Evolutionary conservation across 2,888 invertebrate species (phyloP), one percentile per base, ranked within the genome.

Genomic region (Antheraea assamensis): DNA sequence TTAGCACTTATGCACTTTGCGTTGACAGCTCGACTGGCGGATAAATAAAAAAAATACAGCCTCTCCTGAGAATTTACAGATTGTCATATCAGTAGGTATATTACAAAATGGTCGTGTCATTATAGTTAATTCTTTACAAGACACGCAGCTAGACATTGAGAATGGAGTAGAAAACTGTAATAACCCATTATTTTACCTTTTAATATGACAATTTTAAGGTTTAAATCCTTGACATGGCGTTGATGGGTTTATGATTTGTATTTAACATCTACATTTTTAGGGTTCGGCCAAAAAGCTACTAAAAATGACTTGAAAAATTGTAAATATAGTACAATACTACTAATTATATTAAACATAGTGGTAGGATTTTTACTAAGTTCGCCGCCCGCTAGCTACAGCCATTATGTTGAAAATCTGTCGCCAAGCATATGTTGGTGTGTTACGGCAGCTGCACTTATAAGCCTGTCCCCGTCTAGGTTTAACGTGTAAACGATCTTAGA

Each of bases 231-330:
- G 82, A 83, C 82, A 77, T 70, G 71, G 71, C 75, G 71, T 77
- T 80, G 81, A 82, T 82, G 74, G 74, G 52, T 80, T 81, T 80
- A 78, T 79, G 80, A 82, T 81, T 82, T 82, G 74, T 68, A 68
- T 35, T 68, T 68, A 68, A 68, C 31, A 68, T n/a, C 35, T 68
- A 21, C 15, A 68, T 35, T 68, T 68, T 68, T 35, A 35, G 75
- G 72, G n/a, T 42, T 42, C 42, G 13, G 42, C 13, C 13, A 42
- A 42, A 13, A 42, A 42, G 13, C 13, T 42, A 42, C 13, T 0
- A 42, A 42, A 13, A 42, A 42, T 42, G 42, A 42, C 8, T 42
- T 35, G 5, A 13, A 42, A 42, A 42, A 13, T 42, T 42, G 42
- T 2, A 42, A 13, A 42, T 13, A 42, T 42, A 13, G 13, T 42